phyloP scores from a whole-genome alignment of 2,113 vertebrate genomes.

The Smithornis capensis region DNA sequence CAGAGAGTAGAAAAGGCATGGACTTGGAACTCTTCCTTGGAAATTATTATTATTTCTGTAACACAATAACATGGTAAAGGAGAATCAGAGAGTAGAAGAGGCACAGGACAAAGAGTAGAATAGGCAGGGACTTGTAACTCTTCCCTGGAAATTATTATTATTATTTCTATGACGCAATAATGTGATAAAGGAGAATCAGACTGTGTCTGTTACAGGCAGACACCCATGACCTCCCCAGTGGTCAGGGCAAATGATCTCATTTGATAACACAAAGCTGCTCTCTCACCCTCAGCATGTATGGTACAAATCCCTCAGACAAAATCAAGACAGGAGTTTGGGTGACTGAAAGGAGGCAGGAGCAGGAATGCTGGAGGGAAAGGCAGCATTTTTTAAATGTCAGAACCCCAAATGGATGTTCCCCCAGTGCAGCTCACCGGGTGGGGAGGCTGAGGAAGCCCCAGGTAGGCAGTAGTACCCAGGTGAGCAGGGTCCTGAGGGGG shows the following conservation, averaged over 20 bases:
- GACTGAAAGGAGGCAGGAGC: not conserved
- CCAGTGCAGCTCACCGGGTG: not conserved
- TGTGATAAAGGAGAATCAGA: too few relatives aligned
- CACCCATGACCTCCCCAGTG: not conserved
- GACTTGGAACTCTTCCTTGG: not conserved
- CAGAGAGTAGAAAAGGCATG: not conserved
- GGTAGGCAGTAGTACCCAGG: constrained; percentile 85
- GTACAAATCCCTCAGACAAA: not conserved
- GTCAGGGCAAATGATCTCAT: too few relatives aligned
- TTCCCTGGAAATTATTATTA: not conserved
- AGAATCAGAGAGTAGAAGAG: too few relatives aligned
- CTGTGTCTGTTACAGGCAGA: not conserved
- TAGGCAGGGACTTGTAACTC: not conserved
- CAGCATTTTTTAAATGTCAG: not conserved
- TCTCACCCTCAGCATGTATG: accelerated
- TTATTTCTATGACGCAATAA: not conserved
- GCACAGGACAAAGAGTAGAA: not conserved
- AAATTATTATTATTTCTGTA: not conserved
- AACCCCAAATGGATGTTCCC: accelerated
- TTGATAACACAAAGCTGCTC: too few relatives aligned
- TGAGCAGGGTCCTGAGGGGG: constrained; percentile 83
- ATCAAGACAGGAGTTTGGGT: not conserved
- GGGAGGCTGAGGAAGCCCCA: constrained; percentile 71
- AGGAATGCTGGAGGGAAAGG: not conserved
- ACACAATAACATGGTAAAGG: too few relatives aligned